Conservation (phyloP, 2,797 vertebrate genomes). For the Orientallactaga sibirica region DNA sequence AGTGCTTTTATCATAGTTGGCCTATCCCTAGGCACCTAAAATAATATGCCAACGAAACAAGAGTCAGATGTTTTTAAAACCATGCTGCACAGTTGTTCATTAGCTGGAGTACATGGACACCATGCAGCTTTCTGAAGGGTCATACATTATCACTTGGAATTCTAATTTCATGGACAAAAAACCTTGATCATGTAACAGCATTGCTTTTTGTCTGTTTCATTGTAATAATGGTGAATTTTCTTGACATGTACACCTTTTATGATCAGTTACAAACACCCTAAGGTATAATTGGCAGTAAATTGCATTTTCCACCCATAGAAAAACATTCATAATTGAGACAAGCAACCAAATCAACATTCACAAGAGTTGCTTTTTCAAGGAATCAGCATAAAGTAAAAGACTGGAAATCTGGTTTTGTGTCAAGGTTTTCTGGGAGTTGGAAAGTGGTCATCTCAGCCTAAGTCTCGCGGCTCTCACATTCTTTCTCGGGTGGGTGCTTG, state of each 20-base stretch:
- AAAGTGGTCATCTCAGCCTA: conserved; percentile 35
- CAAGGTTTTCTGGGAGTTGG: not conserved
- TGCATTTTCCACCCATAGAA: conserved; percentile 25
- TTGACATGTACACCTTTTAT: conserved; percentile 65
- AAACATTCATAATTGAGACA: conserved; percentile 49
- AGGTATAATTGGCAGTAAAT: conserved; percentile 71
- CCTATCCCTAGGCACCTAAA: not conserved
- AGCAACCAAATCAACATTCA: conserved; percentile 59
- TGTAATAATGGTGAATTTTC: conserved; percentile 75
- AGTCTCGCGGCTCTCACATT: not conserved
- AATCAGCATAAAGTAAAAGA: conserved; percentile 64
- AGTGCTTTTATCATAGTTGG: conserved; percentile 15
- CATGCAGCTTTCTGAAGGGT: conserved; percentile 57
- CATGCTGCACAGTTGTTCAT: conserved; percentile 13
- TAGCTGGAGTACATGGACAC: conserved; percentile 37
- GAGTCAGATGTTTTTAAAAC: conserved; percentile 12
- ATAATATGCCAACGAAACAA: conserved; percentile 48
- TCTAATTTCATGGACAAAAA: conserved; percentile 69
- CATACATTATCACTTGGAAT: conserved; percentile 50
- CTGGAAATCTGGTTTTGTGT: conserved; percentile 44
- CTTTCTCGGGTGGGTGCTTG: too few species aligned
- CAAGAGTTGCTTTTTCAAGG: conserved; percentile 59
- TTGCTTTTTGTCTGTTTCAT: conserved; percentile 49
- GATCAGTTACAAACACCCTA: conserved; percentile 50
- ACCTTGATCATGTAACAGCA: conserved; percentile 42